phyloP scores from a whole-genome alignment of 1,140 invertebrate genomes.

The Pseudomyrmex cubaensis region DNA sequence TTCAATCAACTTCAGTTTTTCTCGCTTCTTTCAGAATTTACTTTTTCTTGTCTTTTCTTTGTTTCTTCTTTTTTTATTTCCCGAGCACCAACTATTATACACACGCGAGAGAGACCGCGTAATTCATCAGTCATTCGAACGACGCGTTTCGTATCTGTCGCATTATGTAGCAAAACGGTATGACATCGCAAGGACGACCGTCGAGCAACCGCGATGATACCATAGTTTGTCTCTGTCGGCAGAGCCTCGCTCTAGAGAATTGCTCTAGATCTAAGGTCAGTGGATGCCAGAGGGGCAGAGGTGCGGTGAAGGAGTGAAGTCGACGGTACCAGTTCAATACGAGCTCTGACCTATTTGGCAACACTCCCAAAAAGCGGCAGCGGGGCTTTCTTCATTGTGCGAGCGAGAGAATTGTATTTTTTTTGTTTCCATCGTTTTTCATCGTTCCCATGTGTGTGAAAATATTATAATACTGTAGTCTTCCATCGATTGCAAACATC shows the following conservation, averaged over 20 bases:
- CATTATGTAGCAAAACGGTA: slow-evolving; percentile 32
- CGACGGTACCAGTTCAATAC: slow-evolving; percentile 63
- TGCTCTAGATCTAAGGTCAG: slow-evolving; percentile 53
- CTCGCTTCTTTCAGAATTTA: not conserved
- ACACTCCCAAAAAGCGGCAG: slow-evolving; percentile 76
- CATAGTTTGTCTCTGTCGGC: slow-evolving; percentile 52
- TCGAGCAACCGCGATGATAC: slow-evolving; percentile 36
- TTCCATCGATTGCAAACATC: not conserved
- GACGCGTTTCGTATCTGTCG: not conserved
- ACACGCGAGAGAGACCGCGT: slow-evolving; percentile 2
- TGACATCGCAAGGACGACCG: slow-evolving; percentile 12
- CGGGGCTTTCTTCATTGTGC: slow-evolving; percentile 71
- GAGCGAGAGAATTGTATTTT: slow-evolving; percentile 52
- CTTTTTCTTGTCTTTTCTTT: not conserved
- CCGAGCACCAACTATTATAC: not conserved
- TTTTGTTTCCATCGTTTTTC: slow-evolving; percentile 31
- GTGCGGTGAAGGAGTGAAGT: slow-evolving; percentile 38
- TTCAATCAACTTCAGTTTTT: not conserved
- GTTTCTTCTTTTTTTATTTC: not conserved
- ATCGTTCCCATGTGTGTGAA: not conserved
- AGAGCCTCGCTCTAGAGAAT: slow-evolving; percentile 64
- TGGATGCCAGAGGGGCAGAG: slow-evolving; percentile 49
- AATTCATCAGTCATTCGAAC: slow-evolving; percentile 26
- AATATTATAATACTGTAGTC: not conserved
- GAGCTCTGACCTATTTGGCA: slow-evolving; percentile 81